These are phyloP conservation scores for Solen grandis DNA, from an alignment of 1,140 invertebrate genomes.

Conservation along the genomic window DNA sequence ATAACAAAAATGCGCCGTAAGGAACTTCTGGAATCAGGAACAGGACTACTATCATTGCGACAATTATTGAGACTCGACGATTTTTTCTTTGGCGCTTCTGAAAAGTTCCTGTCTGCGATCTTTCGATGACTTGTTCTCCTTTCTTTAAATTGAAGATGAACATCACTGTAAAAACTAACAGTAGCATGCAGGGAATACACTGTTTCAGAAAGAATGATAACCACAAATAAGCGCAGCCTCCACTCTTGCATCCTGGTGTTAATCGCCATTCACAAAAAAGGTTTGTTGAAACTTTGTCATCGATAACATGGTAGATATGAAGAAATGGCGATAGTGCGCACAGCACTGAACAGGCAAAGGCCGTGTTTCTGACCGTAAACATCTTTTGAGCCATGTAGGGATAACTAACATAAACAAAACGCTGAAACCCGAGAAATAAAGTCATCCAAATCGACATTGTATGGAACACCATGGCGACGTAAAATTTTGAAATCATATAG, in stretches of 20 bases:
- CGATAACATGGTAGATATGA: slow-evolving; percentile 41
- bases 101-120: neutral
- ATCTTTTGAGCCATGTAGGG: slow-evolving; percentile 26
- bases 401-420: slow-evolving; percentile 35
- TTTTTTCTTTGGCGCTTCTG: slow-evolving; percentile 15
- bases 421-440: slow-evolving; percentile 42
- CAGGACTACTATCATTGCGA: slow-evolving; percentile 25
- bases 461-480: slow-evolving; percentile 25
- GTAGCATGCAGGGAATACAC: slow-evolving; percentile 25
- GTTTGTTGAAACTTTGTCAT: neutral
- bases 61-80: slow-evolving; percentile 36
- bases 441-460: slow-evolving; percentile 56
- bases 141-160: slow-evolving; percentile 21
- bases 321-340: slow-evolving; percentile 16
- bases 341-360: neutral
- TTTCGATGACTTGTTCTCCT: neutral
- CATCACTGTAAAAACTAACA: neutral
- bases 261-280: slow-evolving; percentile 23
- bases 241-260: slow-evolving; percentile 7
- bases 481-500: slow-evolving; percentile 34
- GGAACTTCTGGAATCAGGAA: slow-evolving; percentile 53
- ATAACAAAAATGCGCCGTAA: slow-evolving; percentile 24
- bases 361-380: slow-evolving; percentile 23
- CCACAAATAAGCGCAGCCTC: slow-evolving; percentile 42
- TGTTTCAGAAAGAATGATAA: slow-evolving; percentile 29